These are phyloP conservation scores for Folsomia candida DNA, from an alignment of 2,888 invertebrate genomes.

Conservation along the genomic window DNA sequence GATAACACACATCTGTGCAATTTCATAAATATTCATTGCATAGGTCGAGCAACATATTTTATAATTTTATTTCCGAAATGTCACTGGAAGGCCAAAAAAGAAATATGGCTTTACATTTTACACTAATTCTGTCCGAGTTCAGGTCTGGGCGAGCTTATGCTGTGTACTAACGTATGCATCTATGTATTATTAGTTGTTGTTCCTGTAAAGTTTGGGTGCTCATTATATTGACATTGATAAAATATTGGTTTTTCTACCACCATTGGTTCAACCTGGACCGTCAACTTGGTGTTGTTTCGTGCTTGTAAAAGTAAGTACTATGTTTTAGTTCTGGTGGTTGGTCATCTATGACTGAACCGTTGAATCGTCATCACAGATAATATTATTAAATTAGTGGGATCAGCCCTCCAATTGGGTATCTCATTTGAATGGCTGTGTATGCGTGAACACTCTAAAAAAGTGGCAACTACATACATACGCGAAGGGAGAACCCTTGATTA, in stretches of 20 bases:
- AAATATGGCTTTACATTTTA: constrained; percentile 16
- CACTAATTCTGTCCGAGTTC: constrained; percentile 4
- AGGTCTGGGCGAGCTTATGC: not conserved
- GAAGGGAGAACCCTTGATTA: constrained; percentile 9
- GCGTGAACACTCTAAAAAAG: not conserved
- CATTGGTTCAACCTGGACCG: not conserved
- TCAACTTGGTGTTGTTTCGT: not conserved
- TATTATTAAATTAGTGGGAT: not conserved
- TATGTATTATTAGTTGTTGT: not conserved
- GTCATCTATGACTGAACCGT: not conserved
- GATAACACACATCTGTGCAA: constrained; percentile 17
- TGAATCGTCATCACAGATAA: too few species aligned
- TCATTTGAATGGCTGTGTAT: not conserved
- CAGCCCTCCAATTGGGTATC: not conserved
- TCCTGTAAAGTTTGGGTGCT: not conserved
- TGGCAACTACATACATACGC: too few species aligned
- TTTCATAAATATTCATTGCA: constrained; percentile 37
- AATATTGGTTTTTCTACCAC: constrained; percentile 41
- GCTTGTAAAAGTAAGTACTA: not conserved
- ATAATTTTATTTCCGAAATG: constrained; percentile 25
- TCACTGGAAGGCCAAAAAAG: constrained; percentile 8
- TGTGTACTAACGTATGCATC: not conserved
- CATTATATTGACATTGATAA: constrained; percentile 16
- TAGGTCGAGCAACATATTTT: constrained; percentile 29
- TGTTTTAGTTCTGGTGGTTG: not conserved